Percentiles rank a stretch among this genome's conserved stretches.
Evolutionary conservation across 2,888 invertebrate species (phyloP).

Genomic region (Heliconius erato): DNA sequence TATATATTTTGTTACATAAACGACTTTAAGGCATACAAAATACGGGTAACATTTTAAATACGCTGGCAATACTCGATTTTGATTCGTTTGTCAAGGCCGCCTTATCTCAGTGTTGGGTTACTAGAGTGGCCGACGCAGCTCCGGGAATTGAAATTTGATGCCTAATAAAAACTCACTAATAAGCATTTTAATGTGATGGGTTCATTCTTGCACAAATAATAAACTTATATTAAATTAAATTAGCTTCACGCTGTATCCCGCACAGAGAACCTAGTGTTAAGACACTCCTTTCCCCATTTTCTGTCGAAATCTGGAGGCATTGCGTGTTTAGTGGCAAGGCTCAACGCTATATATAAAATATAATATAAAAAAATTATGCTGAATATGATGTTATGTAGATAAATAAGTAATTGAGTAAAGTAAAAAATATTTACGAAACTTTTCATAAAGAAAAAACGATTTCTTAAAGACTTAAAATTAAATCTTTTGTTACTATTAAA

Average conservation of each 20-base stretch:
- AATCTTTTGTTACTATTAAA: no score
- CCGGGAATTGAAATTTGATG: conserved; percentile 60
- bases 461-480: no score
- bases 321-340: no score
- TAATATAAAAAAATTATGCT: background rate
- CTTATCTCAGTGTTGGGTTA: conserved; percentile 77
- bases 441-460: no score
- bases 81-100: conserved; percentile 68
- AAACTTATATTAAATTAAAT: background rate
- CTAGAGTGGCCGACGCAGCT: conserved; percentile 73
- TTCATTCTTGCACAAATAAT: conserved; percentile 24
- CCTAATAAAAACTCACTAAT: conserved; percentile 49
- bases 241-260: no score
- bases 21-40: conserved; percentile 49
- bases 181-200: conserved; percentile 39
- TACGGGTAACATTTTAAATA: conserved; percentile 47
- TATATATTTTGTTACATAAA: conserved; percentile 41
- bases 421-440: no score
- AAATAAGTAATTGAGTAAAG: background rate
- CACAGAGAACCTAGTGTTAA: no score
- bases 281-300: no score
- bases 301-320: no score
- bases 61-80: conserved; percentile 47
- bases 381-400: background rate
- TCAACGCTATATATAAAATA: no score